Percentiles rank a stretch among this genome's conserved stretches.
Conservation (phyloP, 2,113 vertebrate genomes). For the Ariopsis seemanni region DNA sequence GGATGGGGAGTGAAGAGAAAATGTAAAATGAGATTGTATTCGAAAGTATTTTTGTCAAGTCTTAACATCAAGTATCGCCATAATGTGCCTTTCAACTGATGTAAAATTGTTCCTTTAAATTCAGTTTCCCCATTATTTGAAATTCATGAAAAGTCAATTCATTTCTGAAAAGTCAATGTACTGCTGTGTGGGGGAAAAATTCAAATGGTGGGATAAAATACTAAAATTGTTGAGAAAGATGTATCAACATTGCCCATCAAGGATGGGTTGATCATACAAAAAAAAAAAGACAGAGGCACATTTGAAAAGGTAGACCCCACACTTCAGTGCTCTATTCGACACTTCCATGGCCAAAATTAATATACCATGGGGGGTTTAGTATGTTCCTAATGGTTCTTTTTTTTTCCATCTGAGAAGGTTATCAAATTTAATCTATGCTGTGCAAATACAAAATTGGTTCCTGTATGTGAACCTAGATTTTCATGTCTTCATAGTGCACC, state of each 20-base stretch:
- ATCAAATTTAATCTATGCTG: not conserved
- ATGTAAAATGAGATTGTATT: constrained; percentile 36
- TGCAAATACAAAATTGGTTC: not conserved
- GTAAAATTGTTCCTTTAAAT: not conserved
- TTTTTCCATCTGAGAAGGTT: not conserved
- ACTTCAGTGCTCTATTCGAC: not conserved
- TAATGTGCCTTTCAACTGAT: not conserved
- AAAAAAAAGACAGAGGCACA: not conserved
- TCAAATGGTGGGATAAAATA: not conserved
- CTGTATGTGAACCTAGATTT: not conserved
- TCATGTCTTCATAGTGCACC: not conserved
- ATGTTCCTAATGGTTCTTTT: not conserved
- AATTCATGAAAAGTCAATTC: not conserved
- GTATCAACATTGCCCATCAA: not conserved
- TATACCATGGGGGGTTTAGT: not conserved
- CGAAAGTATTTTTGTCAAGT: constrained; percentile 14
- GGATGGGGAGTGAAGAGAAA: not conserved
- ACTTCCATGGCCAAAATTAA: not conserved
- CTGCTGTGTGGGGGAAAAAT: not conserved
- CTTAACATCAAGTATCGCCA: not conserved
- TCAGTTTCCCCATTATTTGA: not conserved
- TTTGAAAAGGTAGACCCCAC: not conserved
- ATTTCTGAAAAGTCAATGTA: not conserved
- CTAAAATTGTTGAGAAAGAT: not conserved
- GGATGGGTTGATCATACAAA: not conserved